Evolutionary conservation across 2,113 vertebrate species (phyloP).

Genomic region (Apodemus sylvaticus): DNA sequence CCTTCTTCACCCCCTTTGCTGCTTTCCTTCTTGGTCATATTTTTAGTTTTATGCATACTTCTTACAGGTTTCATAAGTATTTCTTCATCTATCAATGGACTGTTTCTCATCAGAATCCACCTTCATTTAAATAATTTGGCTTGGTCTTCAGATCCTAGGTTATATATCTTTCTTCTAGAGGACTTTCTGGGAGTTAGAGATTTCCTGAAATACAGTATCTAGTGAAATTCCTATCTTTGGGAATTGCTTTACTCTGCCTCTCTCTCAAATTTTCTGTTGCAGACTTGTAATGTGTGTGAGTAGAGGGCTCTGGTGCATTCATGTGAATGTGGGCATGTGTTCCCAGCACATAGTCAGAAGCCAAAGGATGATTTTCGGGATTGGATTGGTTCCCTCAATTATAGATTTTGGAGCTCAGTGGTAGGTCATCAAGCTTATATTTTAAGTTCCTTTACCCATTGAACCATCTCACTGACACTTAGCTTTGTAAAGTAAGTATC

Average conservation of each 20-base stretch:
- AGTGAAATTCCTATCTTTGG: not conserved
- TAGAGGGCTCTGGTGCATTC: not conserved
- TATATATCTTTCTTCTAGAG: not conserved
- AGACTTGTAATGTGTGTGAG: not conserved
- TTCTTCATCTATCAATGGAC: not conserved
- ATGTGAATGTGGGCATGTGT: not conserved
- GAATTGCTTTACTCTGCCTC: not conserved
- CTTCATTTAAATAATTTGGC: not conserved
- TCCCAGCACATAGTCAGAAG: not conserved
- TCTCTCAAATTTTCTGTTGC: not conserved
- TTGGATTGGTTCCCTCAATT: not conserved
- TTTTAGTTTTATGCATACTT: not conserved
- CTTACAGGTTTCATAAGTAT: not conserved
- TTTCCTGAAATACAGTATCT: not conserved
- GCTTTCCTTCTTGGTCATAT: not conserved
- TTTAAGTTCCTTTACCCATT: not conserved
- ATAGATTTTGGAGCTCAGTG: not conserved
- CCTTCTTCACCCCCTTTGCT: not conserved
- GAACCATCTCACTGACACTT: not conserved
- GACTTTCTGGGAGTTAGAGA: not conserved
- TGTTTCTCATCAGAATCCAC: not conserved
- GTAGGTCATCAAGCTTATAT: not conserved
- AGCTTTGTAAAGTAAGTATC: not conserved
- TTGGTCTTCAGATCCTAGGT: not conserved
- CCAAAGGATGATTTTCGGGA: not conserved